phyloP scores from a whole-genome alignment of 2,113 vertebrate species.

The Saguinus imperator region DNA sequence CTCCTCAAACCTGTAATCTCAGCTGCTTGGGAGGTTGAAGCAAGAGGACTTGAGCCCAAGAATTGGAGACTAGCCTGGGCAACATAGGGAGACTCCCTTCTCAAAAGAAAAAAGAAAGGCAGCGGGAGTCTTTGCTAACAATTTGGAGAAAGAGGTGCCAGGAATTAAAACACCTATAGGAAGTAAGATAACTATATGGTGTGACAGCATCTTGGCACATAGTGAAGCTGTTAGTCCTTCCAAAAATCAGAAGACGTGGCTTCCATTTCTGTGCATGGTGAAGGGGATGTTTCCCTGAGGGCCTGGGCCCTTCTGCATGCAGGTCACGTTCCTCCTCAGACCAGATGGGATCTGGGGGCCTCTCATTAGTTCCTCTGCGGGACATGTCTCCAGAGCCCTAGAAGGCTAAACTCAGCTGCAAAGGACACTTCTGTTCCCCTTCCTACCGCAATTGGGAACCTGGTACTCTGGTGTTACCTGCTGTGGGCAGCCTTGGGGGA shows the following conservation, averaged over 20 bases:
- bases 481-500: background rate
- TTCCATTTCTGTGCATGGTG: background rate
- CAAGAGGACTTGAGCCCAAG: too few relatives aligned
- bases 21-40: too few relatives aligned
- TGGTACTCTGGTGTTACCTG: background rate
- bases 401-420: background rate
- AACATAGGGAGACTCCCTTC: too few relatives aligned
- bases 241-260: rapidly evolving
- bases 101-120: too few relatives aligned
- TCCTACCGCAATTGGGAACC: background rate
- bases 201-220: rapidly evolving
- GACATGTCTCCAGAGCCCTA: background rate
- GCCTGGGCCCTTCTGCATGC: background rate
- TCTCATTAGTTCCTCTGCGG: background rate
- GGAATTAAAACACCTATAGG: background rate
- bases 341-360: background rate
- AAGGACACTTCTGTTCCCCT: background rate
- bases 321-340: too few relatives aligned
- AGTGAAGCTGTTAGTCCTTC: background rate
- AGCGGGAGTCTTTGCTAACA: background rate
- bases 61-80: too few relatives aligned
- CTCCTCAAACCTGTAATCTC: background rate
- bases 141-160: background rate
- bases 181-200: background rate
- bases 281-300: background rate